Evolutionary conservation across 2,888 invertebrate genomes (phyloP), one percentile per base, ranked within the genome.

Genomic region (Macrophya annulata): DNA sequence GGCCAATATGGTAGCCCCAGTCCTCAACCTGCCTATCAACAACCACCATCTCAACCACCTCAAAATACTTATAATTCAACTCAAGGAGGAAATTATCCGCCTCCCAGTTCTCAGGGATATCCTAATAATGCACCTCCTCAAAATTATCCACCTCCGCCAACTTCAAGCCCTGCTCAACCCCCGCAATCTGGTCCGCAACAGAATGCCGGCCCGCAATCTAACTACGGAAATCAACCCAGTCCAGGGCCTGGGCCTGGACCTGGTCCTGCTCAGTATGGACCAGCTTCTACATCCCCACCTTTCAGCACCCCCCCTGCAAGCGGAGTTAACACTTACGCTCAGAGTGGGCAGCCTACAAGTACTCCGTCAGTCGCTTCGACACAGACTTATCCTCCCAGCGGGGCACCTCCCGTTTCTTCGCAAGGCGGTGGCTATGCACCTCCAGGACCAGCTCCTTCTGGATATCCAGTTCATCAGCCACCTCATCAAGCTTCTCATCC

Each of bases 381-480:
- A 1, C 94, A 94, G 86, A 96, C 96, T 43, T 96, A 96, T 92
- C 95, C 96, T 0, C 95, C 96, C n/a, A 95, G 95, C 85, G 90
- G 90, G 88, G 90, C 91, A 55, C 92, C 93, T 25, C 90, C 93
- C 2, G 88, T 92, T 82, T 91, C 93, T 0, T 93, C 94, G 86
- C 91, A 92, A 8, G 85, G 88, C 48, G 93, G 90, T 40, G 92
- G 90, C 21, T 93, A 92, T 86, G 91, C 91, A 68, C 95, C 96
- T 89, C 95, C 96, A 45, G 96, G 96, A 90, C 95, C 96, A 2
- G 95, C 96, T 2, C 95, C 95, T 37, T 95, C 95, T 85, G 96
- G 96, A 84, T 96, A 96, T 86, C 95, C 96, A 0, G 94, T 90
- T 71, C 93, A 87, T 92, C 95, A 76, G 93, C 93, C 62, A 93